A percentile compares a stretch with the other conserved stretches of the same genome.
These are phyloP conservation scores for Drosophila neonasuta DNA, from an alignment of 2,888 invertebrate genomes.

Conservation along the genomic window DNA sequence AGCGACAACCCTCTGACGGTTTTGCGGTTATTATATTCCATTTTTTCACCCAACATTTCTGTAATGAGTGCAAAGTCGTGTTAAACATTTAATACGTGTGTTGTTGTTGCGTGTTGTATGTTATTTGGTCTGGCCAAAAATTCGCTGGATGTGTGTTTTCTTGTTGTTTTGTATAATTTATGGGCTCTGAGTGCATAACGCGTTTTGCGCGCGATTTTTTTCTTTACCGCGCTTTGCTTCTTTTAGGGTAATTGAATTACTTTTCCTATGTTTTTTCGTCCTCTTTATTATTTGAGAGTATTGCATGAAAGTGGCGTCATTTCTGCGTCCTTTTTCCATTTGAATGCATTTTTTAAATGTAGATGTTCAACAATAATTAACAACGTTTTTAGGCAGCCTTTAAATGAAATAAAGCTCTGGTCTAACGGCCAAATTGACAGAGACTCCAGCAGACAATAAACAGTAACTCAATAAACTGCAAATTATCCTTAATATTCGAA, in stretches of 20 bases:
- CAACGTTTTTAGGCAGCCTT: background rate
- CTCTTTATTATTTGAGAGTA: conserved; percentile 19
- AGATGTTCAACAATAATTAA: conserved; percentile 1
- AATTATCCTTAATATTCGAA: conserved; percentile 46
- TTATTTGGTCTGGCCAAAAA: conserved; percentile 28
- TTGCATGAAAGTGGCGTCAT: conserved; percentile 49
- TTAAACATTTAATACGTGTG: conserved; percentile 75
- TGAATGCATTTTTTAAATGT: conserved; percentile 23
- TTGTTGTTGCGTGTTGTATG: conserved; percentile 38
- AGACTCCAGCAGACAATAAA: conserved; percentile 18
- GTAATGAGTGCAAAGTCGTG: conserved; percentile 77
- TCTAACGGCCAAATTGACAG: background rate
- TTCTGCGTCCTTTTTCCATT: conserved; percentile 28
- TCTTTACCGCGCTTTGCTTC: conserved; percentile 15
- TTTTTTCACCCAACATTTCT: conserved; percentile 21
- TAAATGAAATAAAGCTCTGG: conserved; percentile 12
- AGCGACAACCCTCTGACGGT: conserved; percentile 58
- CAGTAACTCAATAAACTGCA: conserved; percentile 46
- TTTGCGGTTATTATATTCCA: conserved; percentile 40
- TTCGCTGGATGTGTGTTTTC: conserved; percentile 19
- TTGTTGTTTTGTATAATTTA: conserved; percentile 56
- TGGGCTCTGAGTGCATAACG: conserved; percentile 54
- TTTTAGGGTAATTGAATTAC: conserved; percentile 60
- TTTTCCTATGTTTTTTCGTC: conserved; percentile 25
- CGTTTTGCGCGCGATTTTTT: conserved; percentile 46